Percentiles rank a stretch among this genome's conserved stretches.
phyloP scores from a whole-genome alignment of 2,888 invertebrate species.

The Bhutanitis thaidina region DNA sequence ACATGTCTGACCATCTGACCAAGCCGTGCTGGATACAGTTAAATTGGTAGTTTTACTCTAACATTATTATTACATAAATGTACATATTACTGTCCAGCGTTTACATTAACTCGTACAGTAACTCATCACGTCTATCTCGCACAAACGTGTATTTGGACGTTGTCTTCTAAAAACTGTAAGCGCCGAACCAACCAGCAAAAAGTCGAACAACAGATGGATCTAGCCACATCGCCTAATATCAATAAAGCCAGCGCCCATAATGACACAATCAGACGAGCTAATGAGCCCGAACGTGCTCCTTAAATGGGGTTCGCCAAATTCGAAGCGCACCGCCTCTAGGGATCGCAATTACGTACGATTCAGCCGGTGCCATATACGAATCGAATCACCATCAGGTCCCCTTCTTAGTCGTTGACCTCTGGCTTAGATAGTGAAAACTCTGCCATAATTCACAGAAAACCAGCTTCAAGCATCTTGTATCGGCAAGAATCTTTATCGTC shows the following conservation, averaged over 20 bases:
- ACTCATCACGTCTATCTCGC: no score
- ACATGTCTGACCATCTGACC: no score
- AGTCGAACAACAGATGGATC: background rate
- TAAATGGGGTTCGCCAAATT: constrained; percentile 17
- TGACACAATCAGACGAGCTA: constrained; percentile 16
- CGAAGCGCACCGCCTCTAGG: background rate
- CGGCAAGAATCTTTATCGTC: no score
- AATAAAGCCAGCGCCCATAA: constrained; percentile 1
- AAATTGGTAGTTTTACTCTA: no score
- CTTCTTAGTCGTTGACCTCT: constrained; percentile 1
- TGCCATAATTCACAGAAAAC: no score
- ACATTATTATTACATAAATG: no score
- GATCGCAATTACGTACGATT: constrained; percentile 13
- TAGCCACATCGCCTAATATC: background rate
- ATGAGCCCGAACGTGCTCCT: constrained; percentile 6
- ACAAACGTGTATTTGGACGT: no score
- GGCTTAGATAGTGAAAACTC: background rate
- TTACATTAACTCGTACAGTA: no score
- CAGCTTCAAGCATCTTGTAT: no score
- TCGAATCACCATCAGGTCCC: constrained; percentile 1
- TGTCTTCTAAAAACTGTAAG: background rate
- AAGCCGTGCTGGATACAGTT: no score
- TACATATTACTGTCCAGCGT: no score
- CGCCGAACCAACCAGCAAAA: constrained; percentile 5
- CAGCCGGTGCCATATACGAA: constrained; percentile 7